Conservation (phyloP, 2,797 vertebrate genomes). For the Psittacula derbiana region DNA sequence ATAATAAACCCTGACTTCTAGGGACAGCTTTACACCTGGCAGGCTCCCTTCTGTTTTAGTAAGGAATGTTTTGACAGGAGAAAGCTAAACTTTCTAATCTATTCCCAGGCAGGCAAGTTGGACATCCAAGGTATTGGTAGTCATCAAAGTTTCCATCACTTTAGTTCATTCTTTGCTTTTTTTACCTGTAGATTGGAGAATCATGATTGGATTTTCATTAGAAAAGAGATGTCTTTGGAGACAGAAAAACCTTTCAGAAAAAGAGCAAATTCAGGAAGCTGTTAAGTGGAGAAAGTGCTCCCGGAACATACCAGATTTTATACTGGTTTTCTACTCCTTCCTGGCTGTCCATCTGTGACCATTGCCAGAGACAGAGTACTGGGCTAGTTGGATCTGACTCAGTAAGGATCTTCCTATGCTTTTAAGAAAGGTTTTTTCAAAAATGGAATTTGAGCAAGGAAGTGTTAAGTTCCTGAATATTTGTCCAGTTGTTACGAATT, state of each 20-base stretch:
- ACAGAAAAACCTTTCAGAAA: neutral
- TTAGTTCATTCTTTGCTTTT: neutral
- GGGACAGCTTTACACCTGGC: neutral
- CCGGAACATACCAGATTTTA: neutral
- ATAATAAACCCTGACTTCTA: neutral
- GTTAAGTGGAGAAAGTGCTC: neutral
- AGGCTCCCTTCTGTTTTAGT: neutral
- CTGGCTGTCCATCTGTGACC: neutral
- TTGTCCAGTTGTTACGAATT: neutral
- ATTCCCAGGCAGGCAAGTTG: neutral
- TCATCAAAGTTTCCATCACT: neutral
- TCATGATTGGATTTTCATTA: neutral
- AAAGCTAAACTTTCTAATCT: neutral
- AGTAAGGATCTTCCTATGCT: neutral
- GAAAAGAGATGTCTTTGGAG: neutral
- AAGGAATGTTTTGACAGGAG: neutral
- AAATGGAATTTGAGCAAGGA: neutral
- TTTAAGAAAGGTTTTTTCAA: neutral
- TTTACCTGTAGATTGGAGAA: neutral
- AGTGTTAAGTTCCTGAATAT: neutral
- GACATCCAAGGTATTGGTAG: neutral
- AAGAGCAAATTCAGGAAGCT: neutral
- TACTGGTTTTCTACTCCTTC: neutral
- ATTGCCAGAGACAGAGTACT: neutral
- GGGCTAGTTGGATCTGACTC: neutral